Base-by-base conservation (phyloP, 2,113 vertebrate genomes). In the Sterna hirundo region DNA sequence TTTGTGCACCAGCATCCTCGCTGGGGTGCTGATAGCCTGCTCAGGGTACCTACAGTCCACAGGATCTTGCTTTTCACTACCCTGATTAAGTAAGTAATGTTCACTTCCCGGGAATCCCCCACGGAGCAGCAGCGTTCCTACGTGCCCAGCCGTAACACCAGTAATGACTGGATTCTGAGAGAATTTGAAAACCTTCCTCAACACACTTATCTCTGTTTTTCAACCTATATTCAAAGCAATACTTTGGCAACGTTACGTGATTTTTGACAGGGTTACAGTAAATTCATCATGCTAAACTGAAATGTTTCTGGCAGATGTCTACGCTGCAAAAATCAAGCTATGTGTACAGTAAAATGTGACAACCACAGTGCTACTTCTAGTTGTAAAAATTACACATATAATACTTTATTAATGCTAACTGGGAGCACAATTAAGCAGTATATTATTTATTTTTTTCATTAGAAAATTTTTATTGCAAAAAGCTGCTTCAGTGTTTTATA, bases 281-380 rank as follows among this genome's bases (percentile, higher is more conserved):
- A 98, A 99, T 98, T 99, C 98, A 98, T 98, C 98, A 98, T 98
- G 98, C 98, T 98, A 98, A 99, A 98, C 97, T 98, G 98, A 99
- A 99, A 99, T 98, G 98, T 99, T 99, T 98, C 98, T 99, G 99
- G 98, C 98, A 99, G 96, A 97, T 99, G 98, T 98, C 99, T 98
- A 98, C 98, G 98, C 98, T 98, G 98, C 98, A 99, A 98, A 98
- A 99, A 98, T 98, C 98, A 99, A 96, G 92, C 71, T 85, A 96
- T 97, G 98, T 98, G 95, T 98, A 98, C 98, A 98, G 97, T 98
- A 98, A 98, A 98, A 98, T 97, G 60, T 95, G 97, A 97, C 96
- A 98, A 96, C 87, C 68, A 74, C 25, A 60, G 78, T 86, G 65
- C 91, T 94, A 91, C 93, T 90, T 96, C 89, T 74, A 57, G 70